These are phyloP conservation scores for Charanyca ferruginea DNA, from an alignment of 2,888 invertebrate genomes.

Conservation along the genomic window DNA sequence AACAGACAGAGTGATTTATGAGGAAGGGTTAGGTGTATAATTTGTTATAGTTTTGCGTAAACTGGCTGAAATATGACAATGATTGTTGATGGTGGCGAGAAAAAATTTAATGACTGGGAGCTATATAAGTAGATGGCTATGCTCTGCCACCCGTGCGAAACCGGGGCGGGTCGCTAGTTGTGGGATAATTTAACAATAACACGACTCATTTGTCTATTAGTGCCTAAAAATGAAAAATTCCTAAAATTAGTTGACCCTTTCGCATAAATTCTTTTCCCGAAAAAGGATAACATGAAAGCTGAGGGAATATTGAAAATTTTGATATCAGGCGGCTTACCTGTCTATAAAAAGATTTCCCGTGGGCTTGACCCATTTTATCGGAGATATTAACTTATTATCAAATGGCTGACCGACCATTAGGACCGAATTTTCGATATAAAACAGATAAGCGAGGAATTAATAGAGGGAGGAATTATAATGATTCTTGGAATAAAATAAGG, in stretches of 20 bases:
- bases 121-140: no score
- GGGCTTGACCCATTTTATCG: conserved; percentile 24
- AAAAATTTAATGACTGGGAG: no score
- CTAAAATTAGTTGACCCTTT: conserved; percentile 40
- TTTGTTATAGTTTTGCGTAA: no score
- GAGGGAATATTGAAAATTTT: conserved; percentile 24
- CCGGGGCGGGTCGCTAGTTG: no score
- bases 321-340: conserved; percentile 31
- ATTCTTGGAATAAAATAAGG: neutral
- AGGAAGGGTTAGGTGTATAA: no score
- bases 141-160: no score
- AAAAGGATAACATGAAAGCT: conserved; percentile 32
- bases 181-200: no score
- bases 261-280: conserved; percentile 17
- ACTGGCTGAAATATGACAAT: no score
- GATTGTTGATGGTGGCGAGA: no score
- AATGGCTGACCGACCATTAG: conserved; percentile 15
- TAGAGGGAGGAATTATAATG: no score
- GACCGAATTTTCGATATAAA: conserved; percentile 18
- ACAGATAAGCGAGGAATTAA: neutral
- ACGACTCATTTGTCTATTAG: neutral
- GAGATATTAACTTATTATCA: conserved; percentile 40
- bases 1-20: no score
- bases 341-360: conserved; percentile 39
- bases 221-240: neutral